These are phyloP conservation scores for Epinephelus cyanopodus DNA, from an alignment of 2,113 vertebrate species.

Conservation along the genomic window DNA sequence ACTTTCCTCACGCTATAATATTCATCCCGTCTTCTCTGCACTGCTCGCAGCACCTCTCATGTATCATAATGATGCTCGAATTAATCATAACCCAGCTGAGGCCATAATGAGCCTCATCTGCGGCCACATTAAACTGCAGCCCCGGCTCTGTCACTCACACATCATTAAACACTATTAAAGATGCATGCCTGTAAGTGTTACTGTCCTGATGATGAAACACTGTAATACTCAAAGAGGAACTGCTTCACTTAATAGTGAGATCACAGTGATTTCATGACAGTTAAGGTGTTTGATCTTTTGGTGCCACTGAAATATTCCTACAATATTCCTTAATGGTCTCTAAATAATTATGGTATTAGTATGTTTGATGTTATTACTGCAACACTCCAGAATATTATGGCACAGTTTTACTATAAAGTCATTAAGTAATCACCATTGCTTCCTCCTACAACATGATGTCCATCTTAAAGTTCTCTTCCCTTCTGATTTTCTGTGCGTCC, in stretches of 20 bases:
- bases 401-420: conserved; percentile 5
- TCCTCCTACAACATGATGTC: neutral
- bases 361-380: neutral
- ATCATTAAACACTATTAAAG: neutral
- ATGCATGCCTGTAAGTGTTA: neutral
- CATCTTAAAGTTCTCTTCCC: neutral
- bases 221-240: neutral
- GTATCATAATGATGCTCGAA: neutral
- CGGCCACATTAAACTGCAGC: neutral
- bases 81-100: neutral
- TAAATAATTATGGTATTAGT: neutral
- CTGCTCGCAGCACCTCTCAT: neutral
- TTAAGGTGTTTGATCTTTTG: conserved; percentile 19
- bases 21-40: neutral
- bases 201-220: neutral
- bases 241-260: neutral
- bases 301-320: neutral
- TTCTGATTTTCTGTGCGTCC: neutral
- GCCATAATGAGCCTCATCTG: neutral
- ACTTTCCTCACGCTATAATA: neutral
- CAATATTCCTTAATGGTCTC: neutral
- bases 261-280: neutral
- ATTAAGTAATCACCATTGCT: neutral
- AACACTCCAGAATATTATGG: neutral
- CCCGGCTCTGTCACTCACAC: neutral